Percentiles rank a stretch among this genome's conserved stretches.
phyloP scores from a whole-genome alignment of 1,140 invertebrate genomes.

The Cephus cinctus region DNA sequence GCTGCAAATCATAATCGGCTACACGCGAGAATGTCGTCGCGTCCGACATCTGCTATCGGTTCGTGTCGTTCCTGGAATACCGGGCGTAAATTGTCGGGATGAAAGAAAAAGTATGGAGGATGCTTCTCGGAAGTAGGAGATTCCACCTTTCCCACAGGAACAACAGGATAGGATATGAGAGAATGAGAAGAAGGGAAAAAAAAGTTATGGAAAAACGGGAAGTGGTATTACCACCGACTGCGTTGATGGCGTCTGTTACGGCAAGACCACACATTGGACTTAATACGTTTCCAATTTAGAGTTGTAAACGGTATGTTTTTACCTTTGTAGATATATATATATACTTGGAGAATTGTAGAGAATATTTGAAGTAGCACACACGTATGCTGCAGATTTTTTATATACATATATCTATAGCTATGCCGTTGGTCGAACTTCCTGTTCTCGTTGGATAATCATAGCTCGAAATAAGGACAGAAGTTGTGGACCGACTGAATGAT shows the following conservation, averaged over 20 bases:
- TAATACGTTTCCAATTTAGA: slow-evolving; percentile 19
- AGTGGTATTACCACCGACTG: slow-evolving; percentile 17
- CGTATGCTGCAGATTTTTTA: too few relatives aligned
- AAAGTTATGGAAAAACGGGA: slow-evolving; percentile 9
- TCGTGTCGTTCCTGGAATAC: slow-evolving; percentile 31
- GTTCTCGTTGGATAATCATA: not conserved
- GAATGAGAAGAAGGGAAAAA: slow-evolving; percentile 5
- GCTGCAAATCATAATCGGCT: slow-evolving; percentile 15
- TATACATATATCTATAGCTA: too few relatives aligned
- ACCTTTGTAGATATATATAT: too few relatives aligned
- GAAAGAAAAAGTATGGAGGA: slow-evolving; percentile 24
- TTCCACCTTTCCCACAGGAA: slow-evolving; percentile 15
- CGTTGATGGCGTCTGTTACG: slow-evolving; percentile 20
- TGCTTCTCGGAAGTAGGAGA: slow-evolving; percentile 14
- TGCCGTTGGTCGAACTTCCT: not conserved
- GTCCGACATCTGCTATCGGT: slow-evolving; percentile 25
- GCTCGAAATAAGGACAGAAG: not conserved
- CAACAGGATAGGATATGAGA: slow-evolving; percentile 1
- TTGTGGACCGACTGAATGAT: not conserved
- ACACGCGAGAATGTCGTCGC: slow-evolving; percentile 26
- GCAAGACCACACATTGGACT: too few relatives aligned
- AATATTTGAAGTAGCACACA: too few relatives aligned
- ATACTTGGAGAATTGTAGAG: too few relatives aligned
- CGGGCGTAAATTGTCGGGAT: slow-evolving; percentile 9
- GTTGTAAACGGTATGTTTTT: too few relatives aligned